Base-by-base conservation (phyloP, 1,140 invertebrate genomes). In the Drosophila nigromelanica region DNA sequence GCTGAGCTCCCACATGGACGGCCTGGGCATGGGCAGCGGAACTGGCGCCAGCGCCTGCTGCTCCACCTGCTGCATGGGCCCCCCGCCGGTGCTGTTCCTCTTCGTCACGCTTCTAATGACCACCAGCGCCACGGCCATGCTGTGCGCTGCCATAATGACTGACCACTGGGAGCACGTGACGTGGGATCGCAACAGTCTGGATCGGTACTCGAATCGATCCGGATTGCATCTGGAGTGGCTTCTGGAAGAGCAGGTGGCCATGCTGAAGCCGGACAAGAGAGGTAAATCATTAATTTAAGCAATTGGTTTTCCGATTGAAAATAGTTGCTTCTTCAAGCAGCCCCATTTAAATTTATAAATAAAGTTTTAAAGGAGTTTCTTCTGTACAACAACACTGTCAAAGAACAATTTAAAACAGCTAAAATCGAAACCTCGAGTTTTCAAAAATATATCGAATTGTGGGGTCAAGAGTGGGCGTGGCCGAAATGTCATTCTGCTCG, bases 101-200 rank as follows among this genome's bases (percentile, higher is more conserved):
- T 92, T 92, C 14, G 73, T 92, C 12, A 92, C 91, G 5, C 73
- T 92, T 18, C 69, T 92, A 8, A 90, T 95, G 72, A 95, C 94
- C 8, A 93, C 93, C 3, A 93, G 93, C 60, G 95, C 95, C 2
- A 96, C 96, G n/a, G 94, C 94, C 6, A 95, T 97, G 93, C 92
- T 97, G 14, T 96, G 95, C 76, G 94, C 94, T 2, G 95, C 96
- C 37, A 96, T 97, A 74, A 96, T 97, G 94, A 96, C 96, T 21
- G 96, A 97, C 80, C 95, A 97, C 86, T 97, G 96, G 96, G 96
- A 97, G 90, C 94, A 96, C 80, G 94, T 97, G 35, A 93, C 93
- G 33, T 97, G 96, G 96, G 94, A 97, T 89, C 93, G 93, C 40
- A 90, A 92, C 4, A 93, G 93, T 15, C 90, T 95, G 40, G 92